Base-by-base conservation (phyloP, 2,797 vertebrate genomes). In the Lagocephalus sceleratus region DNA sequence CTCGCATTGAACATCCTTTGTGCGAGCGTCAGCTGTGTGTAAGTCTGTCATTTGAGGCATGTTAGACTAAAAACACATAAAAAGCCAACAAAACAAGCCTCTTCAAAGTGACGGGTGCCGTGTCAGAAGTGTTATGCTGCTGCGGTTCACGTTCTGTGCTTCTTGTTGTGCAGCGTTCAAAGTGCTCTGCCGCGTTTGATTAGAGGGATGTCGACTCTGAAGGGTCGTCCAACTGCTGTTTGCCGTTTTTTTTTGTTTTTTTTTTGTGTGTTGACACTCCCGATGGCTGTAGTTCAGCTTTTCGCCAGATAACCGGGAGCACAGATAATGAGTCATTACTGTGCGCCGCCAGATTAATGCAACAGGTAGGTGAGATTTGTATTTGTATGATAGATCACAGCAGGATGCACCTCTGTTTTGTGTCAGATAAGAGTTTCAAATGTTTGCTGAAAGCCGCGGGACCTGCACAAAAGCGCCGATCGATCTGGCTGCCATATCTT, bases 181-280 rank as follows among this genome's bases (percentile, higher is more conserved):
- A 73, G 76, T 55, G 64, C 63, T 73, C 17, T 20, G 53, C 56
- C 55, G 51, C 63, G 75, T 79, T 64, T 73, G 68, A 85, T 84
- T 75, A 83, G 57, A 81, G 68, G 57, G 74, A 76, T 68, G 54
- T 46, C 14, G 75, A 74, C 73, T 85, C 83, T 83, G 77, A 82
- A 78, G 65, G 75, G 59, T 51, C 3, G 49, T 47, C 75, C 66
- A 73, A 48, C 59, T 54, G 46, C 58, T 62, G 51, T 51, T 77
- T 72, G 55, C 32, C 10, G 32, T 35, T 66, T 71, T 72, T 17
- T 67, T 71, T 73, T 61, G n/a, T n/a, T n/a, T n/a, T 35, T 66
- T 71, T 72, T 17, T 67, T 71, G 72, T 61, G 48, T 82, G 71
- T 82, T 75, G 74, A 80, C 67, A 61, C 66, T 72, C 45, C 63